Conservation (phyloP, 2,888 invertebrate genomes). For the Diogma glabrata region DNA sequence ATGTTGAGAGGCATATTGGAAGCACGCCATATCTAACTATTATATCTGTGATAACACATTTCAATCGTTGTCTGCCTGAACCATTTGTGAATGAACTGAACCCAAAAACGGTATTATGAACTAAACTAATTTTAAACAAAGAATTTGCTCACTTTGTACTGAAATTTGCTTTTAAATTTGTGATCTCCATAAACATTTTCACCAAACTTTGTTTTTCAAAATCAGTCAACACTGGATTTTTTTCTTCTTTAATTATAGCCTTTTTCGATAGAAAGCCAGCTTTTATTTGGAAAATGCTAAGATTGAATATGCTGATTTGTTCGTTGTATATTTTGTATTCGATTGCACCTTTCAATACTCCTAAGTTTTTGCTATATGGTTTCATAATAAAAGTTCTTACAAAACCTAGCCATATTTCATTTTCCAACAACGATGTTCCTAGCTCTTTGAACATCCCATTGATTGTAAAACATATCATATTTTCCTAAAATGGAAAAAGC, state of each 20-base stretch:
- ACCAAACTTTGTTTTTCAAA: neutral
- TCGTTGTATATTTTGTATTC: neutral
- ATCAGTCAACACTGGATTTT: neutral
- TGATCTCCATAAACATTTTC: conserved; percentile 5
- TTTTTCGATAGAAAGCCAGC: neutral
- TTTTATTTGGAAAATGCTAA: neutral
- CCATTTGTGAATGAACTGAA: too few relatives aligned
- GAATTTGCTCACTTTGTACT: too few relatives aligned
- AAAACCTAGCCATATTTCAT: conserved; percentile 16
- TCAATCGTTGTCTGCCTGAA: too few relatives aligned
- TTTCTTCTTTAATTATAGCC: neutral
- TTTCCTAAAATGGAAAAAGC: too few relatives aligned
- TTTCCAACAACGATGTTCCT: conserved; percentile 11
- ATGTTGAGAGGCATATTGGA: too few relatives aligned
- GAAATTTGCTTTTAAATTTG: neutral
- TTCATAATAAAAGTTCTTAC: conserved; percentile 17
- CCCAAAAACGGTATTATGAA: too few relatives aligned
- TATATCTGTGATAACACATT: too few relatives aligned
- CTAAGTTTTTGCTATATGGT: conserved; percentile 10
- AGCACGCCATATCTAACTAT: too few relatives aligned
- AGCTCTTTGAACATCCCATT: conserved; percentile 12
- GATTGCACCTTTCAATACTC: conserved; percentile 6
- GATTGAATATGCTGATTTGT: neutral
- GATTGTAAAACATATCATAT: conserved; percentile 10
- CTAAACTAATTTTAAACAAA: too few relatives aligned